A percentile compares a stretch with the other conserved stretches of the same genome.
Evolutionary conservation across 2,888 invertebrate species (phyloP).

Genomic region (Auanema sp.): DNA sequence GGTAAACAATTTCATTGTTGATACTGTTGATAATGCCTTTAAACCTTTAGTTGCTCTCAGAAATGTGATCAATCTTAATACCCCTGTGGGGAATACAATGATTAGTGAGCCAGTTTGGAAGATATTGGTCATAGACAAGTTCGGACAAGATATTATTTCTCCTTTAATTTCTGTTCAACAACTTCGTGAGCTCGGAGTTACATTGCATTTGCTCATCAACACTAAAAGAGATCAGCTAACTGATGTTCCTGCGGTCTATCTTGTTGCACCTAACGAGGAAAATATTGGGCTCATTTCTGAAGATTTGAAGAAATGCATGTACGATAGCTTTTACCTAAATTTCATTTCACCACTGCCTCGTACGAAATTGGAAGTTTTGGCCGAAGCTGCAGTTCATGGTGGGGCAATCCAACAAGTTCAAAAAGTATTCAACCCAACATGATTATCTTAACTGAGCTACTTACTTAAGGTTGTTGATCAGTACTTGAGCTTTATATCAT

Average conservation of each 20-base stretch:
- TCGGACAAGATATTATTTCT: constrained; percentile 96
- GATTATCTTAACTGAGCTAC: neutral
- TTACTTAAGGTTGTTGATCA: constrained; percentile 83
- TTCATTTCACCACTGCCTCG: constrained; percentile 79
- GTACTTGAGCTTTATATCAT: constrained; percentile 93
- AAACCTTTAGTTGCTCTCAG: constrained; percentile 53
- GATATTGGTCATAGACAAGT: constrained; percentile 88
- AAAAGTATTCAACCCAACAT: constrained; percentile 72
- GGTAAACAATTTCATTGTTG: constrained; percentile 19
- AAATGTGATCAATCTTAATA: constrained; percentile 61
- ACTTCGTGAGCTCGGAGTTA: constrained; percentile 90
- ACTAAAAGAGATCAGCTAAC: constrained; percentile 76
- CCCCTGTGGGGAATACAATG: constrained; percentile 50
- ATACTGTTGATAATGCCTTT: neutral
- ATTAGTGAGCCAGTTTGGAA: constrained; percentile 59
- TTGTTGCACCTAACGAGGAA: constrained; percentile 92
- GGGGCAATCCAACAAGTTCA: constrained; percentile 79
- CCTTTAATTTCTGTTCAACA: constrained; percentile 94
- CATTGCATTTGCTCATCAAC: constrained; percentile 81
- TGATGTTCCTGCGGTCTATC: constrained; percentile 97
- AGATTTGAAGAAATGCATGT: constrained; percentile 74
- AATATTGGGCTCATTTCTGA: constrained; percentile 86
- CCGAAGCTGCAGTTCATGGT: constrained; percentile 85
- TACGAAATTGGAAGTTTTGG: constrained; percentile 90
- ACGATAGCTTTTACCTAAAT: constrained; percentile 93